A percentile compares a stretch with the other conserved stretches of the same genome.
These are phyloP conservation scores for Geophilus truncorum DNA, from an alignment of 2,888 invertebrate species.

Conservation along the genomic window DNA sequence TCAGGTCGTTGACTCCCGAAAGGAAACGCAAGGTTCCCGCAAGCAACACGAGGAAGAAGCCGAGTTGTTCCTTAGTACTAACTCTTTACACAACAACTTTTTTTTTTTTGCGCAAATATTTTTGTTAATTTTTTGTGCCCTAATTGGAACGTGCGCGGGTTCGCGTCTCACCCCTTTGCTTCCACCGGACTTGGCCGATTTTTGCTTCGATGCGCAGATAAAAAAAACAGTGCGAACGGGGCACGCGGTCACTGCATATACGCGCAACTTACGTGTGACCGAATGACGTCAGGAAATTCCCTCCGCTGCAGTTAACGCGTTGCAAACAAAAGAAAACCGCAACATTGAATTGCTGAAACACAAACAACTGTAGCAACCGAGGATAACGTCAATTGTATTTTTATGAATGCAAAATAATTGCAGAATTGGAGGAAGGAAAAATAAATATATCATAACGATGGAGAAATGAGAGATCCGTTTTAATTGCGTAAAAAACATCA, in stretches of 20 bases:
- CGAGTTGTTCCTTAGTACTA: not conserved
- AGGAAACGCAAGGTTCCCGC: constrained; percentile 30
- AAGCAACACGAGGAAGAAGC: constrained; percentile 1
- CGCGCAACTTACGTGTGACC: not conserved
- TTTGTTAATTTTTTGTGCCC: not conserved
- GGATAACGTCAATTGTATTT: not conserved
- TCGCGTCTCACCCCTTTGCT: not conserved
- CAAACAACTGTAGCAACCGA: not conserved
- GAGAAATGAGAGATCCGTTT: not conserved
- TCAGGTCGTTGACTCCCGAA: constrained; percentile 29
- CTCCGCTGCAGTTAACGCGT: not conserved
- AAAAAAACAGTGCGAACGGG: not conserved
- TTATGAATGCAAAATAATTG: not conserved
- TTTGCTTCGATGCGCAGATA: not conserved
- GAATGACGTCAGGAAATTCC: constrained; percentile 8
- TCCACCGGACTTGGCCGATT: constrained; percentile 27
- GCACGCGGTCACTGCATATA: not conserved
- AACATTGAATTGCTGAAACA: not conserved
- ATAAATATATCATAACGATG: not conserved
- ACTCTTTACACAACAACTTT: not conserved
- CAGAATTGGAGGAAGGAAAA: not conserved
- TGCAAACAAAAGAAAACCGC: not conserved
- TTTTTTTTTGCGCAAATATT: not conserved
- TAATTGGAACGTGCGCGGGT: not conserved
- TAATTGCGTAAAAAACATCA: not conserved